phyloP scores from a whole-genome alignment of 2,888 invertebrate species.

The Meiosimyza platycephala region DNA sequence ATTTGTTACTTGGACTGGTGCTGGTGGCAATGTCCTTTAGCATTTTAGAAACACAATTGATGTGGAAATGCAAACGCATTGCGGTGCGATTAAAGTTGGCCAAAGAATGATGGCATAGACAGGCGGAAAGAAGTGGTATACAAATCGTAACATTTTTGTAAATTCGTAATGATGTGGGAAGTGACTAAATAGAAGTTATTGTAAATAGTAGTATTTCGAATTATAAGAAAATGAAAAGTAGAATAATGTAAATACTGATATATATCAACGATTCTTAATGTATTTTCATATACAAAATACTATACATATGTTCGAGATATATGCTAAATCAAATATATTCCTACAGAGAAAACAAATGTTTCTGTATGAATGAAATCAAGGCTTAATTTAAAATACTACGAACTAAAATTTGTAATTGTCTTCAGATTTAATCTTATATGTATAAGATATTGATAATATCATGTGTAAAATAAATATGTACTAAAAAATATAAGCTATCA shows the following conservation, averaged over 20 bases:
- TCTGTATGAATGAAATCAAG: no score
- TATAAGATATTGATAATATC: neutral
- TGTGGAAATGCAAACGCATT: conserved; percentile 78
- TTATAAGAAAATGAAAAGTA: neutral
- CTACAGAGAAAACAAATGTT: no score
- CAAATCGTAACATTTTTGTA: conserved; percentile 26
- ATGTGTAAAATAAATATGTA: conserved; percentile 8
- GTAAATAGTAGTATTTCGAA: neutral
- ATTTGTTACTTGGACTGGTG: conserved; percentile 81
- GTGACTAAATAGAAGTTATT: neutral
- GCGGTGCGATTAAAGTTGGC: conserved; percentile 77
- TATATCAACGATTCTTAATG: no score
- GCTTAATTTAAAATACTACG: no score
- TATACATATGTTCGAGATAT: no score
- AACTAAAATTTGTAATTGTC: neutral
- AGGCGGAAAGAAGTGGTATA: neutral
- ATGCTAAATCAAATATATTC: no score
- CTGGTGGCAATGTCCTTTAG: conserved; percentile 88
- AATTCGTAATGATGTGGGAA: neutral
- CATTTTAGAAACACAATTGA: conserved; percentile 83
- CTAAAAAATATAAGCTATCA: neutral
- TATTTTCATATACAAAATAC: no score
- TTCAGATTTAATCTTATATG: neutral
- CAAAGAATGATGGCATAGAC: conserved; percentile 68
- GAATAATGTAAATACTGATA: no score